Conservation (phyloP, 2,113 vertebrate genomes). For the Lonchura striata region DNA sequence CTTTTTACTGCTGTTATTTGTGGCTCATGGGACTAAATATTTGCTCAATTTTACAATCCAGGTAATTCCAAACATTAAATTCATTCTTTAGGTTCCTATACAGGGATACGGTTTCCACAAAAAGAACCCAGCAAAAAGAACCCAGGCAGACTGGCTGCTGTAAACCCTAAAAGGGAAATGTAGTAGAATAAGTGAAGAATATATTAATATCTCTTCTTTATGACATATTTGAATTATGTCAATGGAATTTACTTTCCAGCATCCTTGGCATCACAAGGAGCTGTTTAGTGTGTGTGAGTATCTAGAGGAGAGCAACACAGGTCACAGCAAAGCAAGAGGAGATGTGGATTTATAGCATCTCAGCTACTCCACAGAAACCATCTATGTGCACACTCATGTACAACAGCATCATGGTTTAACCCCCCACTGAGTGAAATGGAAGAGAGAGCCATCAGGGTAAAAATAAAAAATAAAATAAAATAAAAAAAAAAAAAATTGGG, state of each 20-base stretch:
- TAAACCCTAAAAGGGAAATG: not conserved
- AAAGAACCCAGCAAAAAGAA: not conserved
- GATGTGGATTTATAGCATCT: not conserved
- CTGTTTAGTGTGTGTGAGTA: not conserved
- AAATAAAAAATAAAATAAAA: too few species aligned
- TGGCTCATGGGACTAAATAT: not conserved
- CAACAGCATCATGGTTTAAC: not conserved
- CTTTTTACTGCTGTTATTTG: not conserved
- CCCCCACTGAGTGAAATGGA: not conserved
- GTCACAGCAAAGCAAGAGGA: not conserved
- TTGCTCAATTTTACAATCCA: not conserved
- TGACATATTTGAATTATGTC: not conserved
- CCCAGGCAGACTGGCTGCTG: not conserved
- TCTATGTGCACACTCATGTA: accelerated
- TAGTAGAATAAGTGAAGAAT: not conserved
- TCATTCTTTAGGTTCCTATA: not conserved
- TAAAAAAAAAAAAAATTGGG: accelerated
- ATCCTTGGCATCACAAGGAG: not conserved
- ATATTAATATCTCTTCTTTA: not conserved
- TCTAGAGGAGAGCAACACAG: not conserved
- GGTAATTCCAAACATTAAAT: not conserved
- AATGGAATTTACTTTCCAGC: not conserved
- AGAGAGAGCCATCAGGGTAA: not conserved
- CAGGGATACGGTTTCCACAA: not conserved
- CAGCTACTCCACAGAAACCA: not conserved